Evolutionary conservation across 2,113 vertebrate species (phyloP), one percentile per base, ranked within the genome.

Genomic region (Grantiella picta): DNA sequence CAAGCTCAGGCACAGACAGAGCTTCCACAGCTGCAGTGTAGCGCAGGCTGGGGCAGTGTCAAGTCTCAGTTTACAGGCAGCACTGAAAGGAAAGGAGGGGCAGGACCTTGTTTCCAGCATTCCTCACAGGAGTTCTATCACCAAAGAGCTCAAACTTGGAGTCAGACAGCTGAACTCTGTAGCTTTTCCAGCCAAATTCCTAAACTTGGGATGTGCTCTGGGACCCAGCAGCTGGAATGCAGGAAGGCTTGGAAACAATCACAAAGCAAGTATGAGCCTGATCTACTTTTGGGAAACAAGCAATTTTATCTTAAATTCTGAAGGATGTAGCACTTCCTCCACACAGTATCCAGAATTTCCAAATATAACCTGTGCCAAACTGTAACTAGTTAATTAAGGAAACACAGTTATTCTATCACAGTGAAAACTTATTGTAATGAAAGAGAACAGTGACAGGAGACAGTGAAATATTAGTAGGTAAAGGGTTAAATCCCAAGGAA

Each of bases 151-250:
- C 3, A 4, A n/a, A 10, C 24, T n/a, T 33, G 17, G 35, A 80
- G 19, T 72, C 49, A 71, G 25, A 6, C 11, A 50, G 22, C 13
- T 81, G 64, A 91, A 47, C 7, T 64, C 27, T 1, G 0, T 19
- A 75, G 19, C 7, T 40, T 68, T 35, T 57, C 31, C 28, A 71
- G 7, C 7, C 40, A 47, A 83, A 49, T 7, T 69, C 40, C 38
- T 80, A n/a, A 49, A 76, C 71, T 28, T 0, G 0, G 18, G 1
- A 56, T 56, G 11, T 1, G 1, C 5, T 61, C 45, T 53, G 23
- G 21, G 12, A 52, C 15, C 15, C 22, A 12, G n/a, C 4, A 63
- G 8, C 36, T 2, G 2, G 12, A 72, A 76, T 35, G 33, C 29
- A 59, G 69, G 4, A 88, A 82, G 25, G 18, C 22, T 82, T 92